phyloP scores from a whole-genome alignment of 2,888 invertebrate genomes.

The Cryptus armator region DNA sequence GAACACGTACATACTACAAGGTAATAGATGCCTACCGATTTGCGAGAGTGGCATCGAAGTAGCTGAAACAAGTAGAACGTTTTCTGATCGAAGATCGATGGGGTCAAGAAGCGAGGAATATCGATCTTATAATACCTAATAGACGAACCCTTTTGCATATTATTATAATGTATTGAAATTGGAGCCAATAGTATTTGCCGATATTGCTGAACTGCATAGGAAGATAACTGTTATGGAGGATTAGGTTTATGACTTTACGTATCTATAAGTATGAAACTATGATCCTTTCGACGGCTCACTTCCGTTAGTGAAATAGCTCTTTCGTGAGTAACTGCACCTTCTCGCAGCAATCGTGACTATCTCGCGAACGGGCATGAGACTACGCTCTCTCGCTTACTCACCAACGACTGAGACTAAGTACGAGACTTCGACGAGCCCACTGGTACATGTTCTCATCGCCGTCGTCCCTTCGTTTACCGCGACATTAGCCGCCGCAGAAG shows the following conservation, averaged over 20 bases:
- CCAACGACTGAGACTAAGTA: background rate
- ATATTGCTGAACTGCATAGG: constrained; percentile 56
- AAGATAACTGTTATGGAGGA: constrained; percentile 53
- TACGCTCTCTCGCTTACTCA: constrained; percentile 2
- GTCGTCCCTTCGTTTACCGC: constrained; percentile 27
- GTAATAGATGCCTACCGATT: constrained; percentile 28
- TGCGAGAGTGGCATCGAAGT: constrained; percentile 12
- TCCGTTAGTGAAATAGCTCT: constrained; percentile 69
- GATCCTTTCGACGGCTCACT: constrained; percentile 50
- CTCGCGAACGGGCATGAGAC: constrained; percentile 11
- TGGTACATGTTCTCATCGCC: constrained; percentile 12
- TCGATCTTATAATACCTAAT: constrained; percentile 40
- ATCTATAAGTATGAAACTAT: constrained; percentile 23
- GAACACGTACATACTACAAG: constrained; percentile 34
- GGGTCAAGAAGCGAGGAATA: constrained; percentile 49
- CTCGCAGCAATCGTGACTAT: constrained; percentile 65
- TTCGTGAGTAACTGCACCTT: constrained; percentile 64
- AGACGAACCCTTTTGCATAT: constrained; percentile 29
- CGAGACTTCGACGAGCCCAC: constrained; percentile 24
- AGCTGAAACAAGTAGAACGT: constrained; percentile 53
- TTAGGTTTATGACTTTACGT: constrained; percentile 34
- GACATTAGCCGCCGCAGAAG: constrained; percentile 46
- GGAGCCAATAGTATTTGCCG: constrained; percentile 45
- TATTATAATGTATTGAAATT: constrained; percentile 59
- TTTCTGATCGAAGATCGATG: constrained; percentile 43